A percentile compares a stretch with the other conserved stretches of the same genome.
phyloP scores from a whole-genome alignment of 2,888 invertebrate genomes.

The Apodemia duryi region DNA sequence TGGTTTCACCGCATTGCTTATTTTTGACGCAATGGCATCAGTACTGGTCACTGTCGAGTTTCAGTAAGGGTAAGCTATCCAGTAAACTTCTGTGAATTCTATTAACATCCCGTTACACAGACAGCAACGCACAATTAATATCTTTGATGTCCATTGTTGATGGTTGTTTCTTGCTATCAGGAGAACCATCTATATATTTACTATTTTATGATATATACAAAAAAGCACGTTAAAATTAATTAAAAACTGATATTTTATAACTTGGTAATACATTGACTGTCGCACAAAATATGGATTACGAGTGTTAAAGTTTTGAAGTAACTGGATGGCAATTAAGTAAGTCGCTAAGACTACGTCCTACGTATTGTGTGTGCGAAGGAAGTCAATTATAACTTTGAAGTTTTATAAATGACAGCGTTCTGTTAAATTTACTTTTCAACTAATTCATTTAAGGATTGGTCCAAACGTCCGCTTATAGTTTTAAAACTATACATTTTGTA shows the following conservation, averaged over 20 bases:
- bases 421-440: constrained; percentile 1
- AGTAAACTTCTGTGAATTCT: neutral
- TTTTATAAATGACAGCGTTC: constrained; percentile 7
- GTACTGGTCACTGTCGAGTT: neutral
- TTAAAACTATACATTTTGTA: no score
- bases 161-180: neutral
- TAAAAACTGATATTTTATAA: neutral
- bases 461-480: neutral
- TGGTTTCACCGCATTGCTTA: neutral
- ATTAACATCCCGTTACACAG: no score
- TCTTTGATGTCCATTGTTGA: neutral
- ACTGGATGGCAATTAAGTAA: neutral
- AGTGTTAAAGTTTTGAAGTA: neutral
- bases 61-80: neutral
- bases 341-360: neutral
- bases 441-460: neutral
- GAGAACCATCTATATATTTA: neutral
- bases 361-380: neutral
- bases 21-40: neutral
- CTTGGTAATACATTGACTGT: neutral
- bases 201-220: neutral
- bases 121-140: neutral
- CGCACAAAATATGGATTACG: neutral
- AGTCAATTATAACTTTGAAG: constrained; percentile 2
- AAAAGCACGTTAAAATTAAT: no score